These are phyloP conservation scores for Ephialtes manifestator DNA, from an alignment of 2,888 invertebrate species.

Conservation along the genomic window DNA sequence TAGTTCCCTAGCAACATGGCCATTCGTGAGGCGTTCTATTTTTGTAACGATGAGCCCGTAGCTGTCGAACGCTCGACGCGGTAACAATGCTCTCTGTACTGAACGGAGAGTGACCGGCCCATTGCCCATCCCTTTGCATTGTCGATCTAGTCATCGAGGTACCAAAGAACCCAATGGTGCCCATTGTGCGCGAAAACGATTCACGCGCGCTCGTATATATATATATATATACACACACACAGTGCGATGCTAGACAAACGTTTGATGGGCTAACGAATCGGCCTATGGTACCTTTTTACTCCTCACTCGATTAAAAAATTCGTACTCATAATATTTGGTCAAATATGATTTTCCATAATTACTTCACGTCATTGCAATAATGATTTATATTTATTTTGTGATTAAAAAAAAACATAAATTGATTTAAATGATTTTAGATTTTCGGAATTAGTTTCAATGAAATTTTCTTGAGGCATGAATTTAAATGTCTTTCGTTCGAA, in stretches of 20 bases:
- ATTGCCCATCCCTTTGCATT: slow-evolving; percentile 77
- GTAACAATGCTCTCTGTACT: slow-evolving; percentile 46
- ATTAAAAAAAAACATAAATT: no score
- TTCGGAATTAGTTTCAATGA: no score
- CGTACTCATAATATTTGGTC: no score
- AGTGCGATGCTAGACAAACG: neutral
- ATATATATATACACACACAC: neutral
- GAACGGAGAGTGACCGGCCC: slow-evolving; percentile 69
- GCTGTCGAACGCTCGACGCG: slow-evolving; percentile 29
- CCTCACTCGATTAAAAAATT: no score
- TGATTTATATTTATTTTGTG: no score
- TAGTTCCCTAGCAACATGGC: slow-evolving; percentile 2
- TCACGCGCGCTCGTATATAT: slow-evolving; percentile 27
- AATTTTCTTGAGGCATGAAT: no score
- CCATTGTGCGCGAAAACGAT: slow-evolving; percentile 51
- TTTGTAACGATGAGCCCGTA: slow-evolving; percentile 57
- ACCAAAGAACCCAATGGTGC: slow-evolving; percentile 41
- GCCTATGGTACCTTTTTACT: neutral
- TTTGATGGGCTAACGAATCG: slow-evolving; percentile 59
- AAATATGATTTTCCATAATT: no score
- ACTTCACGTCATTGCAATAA: no score
- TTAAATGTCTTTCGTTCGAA: neutral
- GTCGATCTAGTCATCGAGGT: slow-evolving; percentile 60
- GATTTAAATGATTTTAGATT: no score
- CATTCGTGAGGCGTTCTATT: slow-evolving; percentile 41